Base-by-base conservation (phyloP, 1,140 invertebrate species). In the Probaryconus sp. region DNA sequence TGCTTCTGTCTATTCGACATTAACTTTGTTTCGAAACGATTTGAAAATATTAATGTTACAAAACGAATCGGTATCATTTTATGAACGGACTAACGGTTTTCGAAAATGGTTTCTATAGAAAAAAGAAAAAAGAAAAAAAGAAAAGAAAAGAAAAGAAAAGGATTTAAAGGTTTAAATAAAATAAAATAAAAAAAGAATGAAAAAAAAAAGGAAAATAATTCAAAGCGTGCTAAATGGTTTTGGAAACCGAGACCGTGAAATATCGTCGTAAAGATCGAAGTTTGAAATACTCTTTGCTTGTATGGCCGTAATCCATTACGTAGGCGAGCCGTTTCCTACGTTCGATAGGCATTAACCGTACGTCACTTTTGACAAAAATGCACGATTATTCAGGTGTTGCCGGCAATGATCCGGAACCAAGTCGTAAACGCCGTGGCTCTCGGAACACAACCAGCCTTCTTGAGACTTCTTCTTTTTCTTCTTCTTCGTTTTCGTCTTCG, bases 231-330 rank as follows among this genome's bases (percentile, higher is more conserved):
- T 47, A 38, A 60, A 48, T 26, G 33, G 58, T 63, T 63, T 42
- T 50, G n/a, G 58, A 63, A 63, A 63, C 45, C 35, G 45, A 63
- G 45, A 50, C 58, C 58, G 58, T 63, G 58, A 63, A 63, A 50
- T 63, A 50, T 18, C 21, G 24, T 21, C n/a, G 38, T 63, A 48
- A 61, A 61, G 31, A 61, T 47, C 35, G 18, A 58, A 45, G 14
- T 42, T 16, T 31, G 11, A 13, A 51, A 51, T 21, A 26, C 6
- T 42, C 37, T 33, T 51, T 33, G 35, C 48, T 31, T 38, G 33
- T 38, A 5, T 5, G 18, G 35, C 43, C 28, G 40, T 45, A 58
- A 58, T 58, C 30, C 53, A 33, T 58, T 35, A 58, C 30, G 43
- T 47, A 20, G 30, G 42, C 42, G 31, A 47, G 7, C 38, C 37